Conservation (phyloP, 2,797 vertebrate species). For the Schizopygopsis pylzovi region DNA sequence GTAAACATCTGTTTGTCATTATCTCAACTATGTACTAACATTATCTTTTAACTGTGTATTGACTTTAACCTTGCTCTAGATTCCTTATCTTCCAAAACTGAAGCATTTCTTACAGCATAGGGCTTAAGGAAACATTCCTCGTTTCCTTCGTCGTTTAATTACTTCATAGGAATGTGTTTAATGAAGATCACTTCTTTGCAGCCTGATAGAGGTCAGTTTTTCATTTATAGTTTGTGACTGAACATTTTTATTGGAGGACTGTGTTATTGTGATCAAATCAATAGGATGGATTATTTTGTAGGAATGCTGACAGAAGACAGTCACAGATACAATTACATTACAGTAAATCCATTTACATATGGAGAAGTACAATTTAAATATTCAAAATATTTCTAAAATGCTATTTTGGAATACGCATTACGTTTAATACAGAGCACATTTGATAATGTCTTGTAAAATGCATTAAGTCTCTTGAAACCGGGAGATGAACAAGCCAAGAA, state of each 20-base stretch:
- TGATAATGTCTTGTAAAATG: constrained; percentile 5
- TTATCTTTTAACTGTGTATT: constrained; percentile 17
- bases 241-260: not conserved
- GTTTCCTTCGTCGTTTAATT: not conserved
- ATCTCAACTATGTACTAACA: constrained; percentile 16
- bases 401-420: not conserved
- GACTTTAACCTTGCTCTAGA: not conserved
- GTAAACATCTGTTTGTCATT: constrained; percentile 18
- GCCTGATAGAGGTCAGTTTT: not conserved
- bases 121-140: not conserved
- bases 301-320: not conserved
- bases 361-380: not conserved
- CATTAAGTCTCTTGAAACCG: constrained; percentile 13
- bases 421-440: constrained; percentile 9
- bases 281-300: not conserved
- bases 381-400: not conserved
- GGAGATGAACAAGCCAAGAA: constrained; percentile 46
- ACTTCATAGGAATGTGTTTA: not conserved
- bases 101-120: not conserved
- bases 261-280: constrained; percentile 3
- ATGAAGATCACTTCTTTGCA: not conserved
- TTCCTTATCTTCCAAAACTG: not conserved
- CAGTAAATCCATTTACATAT: not conserved
- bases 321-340: not conserved
- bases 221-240: constrained; percentile 6